A percentile compares a stretch with the other conserved stretches of the same genome.
Evolutionary conservation across 2,888 invertebrate genomes (phyloP).

Genomic region (Noctua janthina): DNA sequence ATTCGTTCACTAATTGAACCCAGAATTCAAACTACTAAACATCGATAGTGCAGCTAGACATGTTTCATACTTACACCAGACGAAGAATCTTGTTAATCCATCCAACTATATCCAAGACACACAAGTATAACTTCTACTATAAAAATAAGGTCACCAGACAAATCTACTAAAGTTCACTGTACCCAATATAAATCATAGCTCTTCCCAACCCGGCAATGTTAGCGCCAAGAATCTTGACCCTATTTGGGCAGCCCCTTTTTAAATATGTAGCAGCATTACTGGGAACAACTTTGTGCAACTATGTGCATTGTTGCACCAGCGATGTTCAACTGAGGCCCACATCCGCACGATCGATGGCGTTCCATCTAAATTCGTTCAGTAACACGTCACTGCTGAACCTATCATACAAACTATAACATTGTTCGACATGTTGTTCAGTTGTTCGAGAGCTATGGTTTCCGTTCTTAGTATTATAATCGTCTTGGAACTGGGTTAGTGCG

Average conservation of each 20-base stretch:
- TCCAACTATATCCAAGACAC: slow-evolving; percentile 15
- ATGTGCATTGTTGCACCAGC: slow-evolving; percentile 15
- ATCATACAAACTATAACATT: slow-evolving; percentile 55
- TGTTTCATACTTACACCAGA: slow-evolving; percentile 28
- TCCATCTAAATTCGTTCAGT: slow-evolving; percentile 54
- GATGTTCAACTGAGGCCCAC: slow-evolving; percentile 45
- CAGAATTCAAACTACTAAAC: not conserved
- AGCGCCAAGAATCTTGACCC: not conserved
- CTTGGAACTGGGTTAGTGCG: slow-evolving; percentile 40
- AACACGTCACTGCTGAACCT: slow-evolving; percentile 42
- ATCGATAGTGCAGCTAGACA: not conserved
- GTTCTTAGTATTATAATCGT: slow-evolving; percentile 22
- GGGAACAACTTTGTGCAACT: slow-evolving; percentile 10
- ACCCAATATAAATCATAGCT: not conserved
- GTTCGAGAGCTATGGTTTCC: slow-evolving; percentile 39
- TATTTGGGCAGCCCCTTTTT: not conserved
- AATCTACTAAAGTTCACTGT: slow-evolving; percentile 4
- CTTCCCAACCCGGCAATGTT: no score
- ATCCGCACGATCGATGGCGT: slow-evolving; percentile 56
- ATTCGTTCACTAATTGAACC: not conserved
- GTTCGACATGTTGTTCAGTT: slow-evolving; percentile 35
- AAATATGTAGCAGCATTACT: not conserved
- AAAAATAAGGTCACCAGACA: slow-evolving; percentile 6
- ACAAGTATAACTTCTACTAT: not conserved
- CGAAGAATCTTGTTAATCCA: not conserved